A percentile compares a stretch with the other conserved stretches of the same genome.
phyloP scores from a whole-genome alignment of 1,140 invertebrate genomes.

The Temnothorax curvispinosus region DNA sequence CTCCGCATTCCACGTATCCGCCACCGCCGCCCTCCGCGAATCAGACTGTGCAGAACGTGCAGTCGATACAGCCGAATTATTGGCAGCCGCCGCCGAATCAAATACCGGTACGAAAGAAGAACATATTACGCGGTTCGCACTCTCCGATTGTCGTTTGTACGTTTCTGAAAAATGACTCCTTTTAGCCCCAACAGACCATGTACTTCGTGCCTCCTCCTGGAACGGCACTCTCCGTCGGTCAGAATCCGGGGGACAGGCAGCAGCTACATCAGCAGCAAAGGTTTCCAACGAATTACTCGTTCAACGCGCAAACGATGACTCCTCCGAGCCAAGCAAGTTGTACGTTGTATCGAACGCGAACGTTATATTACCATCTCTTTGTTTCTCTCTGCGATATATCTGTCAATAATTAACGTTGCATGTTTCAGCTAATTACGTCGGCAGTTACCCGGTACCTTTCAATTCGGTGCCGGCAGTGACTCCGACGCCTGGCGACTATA shows the following conservation, averaged over 20 bases:
- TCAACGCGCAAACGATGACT: conserved; percentile 83
- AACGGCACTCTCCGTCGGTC: conserved; percentile 78
- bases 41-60: conserved; percentile 75
- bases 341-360: conserved; percentile 50
- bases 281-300: conserved; percentile 81
- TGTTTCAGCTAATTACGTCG: conserved; percentile 81
- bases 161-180: neutral
- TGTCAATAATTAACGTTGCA: neutral
- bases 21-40: conserved; percentile 78
- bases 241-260: conserved; percentile 79
- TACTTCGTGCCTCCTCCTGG: conserved; percentile 83
- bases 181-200: conserved; percentile 83
- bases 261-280: conserved; percentile 81
- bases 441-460: conserved; percentile 82
- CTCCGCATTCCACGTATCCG: conserved; percentile 78
- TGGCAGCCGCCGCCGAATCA: conserved; percentile 82
- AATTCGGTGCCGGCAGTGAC: conserved; percentile 81
- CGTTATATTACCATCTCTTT: neutral
- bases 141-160: neutral
- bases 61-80: conserved; percentile 80
- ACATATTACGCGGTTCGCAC: neutral
- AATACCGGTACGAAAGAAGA: conserved; percentile 74
- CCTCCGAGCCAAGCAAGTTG: conserved; percentile 81
- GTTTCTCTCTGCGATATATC: neutral
- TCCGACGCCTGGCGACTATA: conserved; percentile 78